A percentile compares a stretch with the other conserved stretches of the same genome.
phyloP scores from a whole-genome alignment of 2,888 invertebrate genomes.

The Habroteleia sp. region DNA sequence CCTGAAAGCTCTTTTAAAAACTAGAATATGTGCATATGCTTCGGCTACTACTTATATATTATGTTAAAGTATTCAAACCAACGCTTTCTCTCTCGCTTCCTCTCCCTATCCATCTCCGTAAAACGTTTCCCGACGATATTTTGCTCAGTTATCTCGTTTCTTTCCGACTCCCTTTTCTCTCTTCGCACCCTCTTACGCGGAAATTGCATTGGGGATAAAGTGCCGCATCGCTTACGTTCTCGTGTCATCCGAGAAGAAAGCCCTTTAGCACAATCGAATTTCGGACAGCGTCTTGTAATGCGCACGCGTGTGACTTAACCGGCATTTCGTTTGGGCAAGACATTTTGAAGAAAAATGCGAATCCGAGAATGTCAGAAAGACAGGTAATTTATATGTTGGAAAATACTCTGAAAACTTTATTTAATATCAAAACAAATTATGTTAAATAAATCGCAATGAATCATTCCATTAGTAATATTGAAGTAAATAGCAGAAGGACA shows the following conservation, averaged over 20 bases:
- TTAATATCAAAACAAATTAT: no score
- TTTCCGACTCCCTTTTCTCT: conserved; percentile 53
- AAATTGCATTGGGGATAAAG: conserved; percentile 65
- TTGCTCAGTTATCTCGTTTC: conserved; percentile 57
- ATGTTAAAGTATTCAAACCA: conserved; percentile 49
- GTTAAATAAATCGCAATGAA: no score
- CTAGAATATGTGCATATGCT: conserved; percentile 29
- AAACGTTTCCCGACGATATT: conserved; percentile 47
- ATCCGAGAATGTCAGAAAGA: no score
- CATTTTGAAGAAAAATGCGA: conserved; percentile 4
- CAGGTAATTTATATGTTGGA: no score
- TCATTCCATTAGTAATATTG: no score
- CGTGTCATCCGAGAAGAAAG: conserved; percentile 62
- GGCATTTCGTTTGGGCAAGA: conserved; percentile 11
- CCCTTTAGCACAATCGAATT: conserved; percentile 64
- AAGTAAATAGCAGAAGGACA: no score
- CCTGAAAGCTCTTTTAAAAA: conserved; percentile 46
- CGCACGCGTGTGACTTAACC: conserved; percentile 45
- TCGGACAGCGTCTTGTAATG: conserved; percentile 33
- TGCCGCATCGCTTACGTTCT: conserved; percentile 64
- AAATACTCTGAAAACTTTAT: no score
- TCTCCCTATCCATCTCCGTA: neutral
- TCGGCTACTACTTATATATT: conserved; percentile 28
- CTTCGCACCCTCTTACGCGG: conserved; percentile 60
- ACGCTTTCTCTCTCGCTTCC: conserved; percentile 6